Base-by-base conservation (phyloP, 2,888 invertebrate genomes). In the Ichneumon xanthorius region DNA sequence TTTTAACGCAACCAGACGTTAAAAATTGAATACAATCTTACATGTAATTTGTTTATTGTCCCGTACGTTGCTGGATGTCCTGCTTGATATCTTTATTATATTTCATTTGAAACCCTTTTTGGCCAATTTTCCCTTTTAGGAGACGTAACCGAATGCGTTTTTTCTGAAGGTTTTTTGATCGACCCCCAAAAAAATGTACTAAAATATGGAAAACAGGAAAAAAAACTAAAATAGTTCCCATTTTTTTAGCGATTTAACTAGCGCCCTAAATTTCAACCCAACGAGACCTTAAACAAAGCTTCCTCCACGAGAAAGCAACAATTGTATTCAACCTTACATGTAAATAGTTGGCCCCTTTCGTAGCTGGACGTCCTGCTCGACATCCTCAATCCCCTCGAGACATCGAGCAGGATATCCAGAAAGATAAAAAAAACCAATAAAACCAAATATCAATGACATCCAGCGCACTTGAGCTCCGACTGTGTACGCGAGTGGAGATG, bases 51-150 rank as follows among this genome's bases (percentile, higher is more conserved):
- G 7, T 55, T 55, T 55, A 55, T 19, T 55, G 0, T 22, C 22
- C 22, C 3, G 11, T 55, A 22, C 11, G 22, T 53, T 53, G 40
- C 9, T 40, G 9, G 33, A 33, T 6, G 33, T 33, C 33, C 6
- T 33, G 6, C 33, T 33, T 33, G 33, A 33, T 6, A 33, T 6
- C 33, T 6, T 33, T 6, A 33, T 33, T 82, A 80, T 86, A 84
- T 89, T 88, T 89, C 85, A 79, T 85, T 84, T 16, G n/a, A 22
- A 73, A 53, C 50, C 50, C 11, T 11, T 40, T 67, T 63, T 50
- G 76, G 53, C 7, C 33, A 11, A 37, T 40, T 55, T 67, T 76
- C 1, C 37, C 9, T 33, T 30, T 63, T 45, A 33, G 5, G 26
- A 1, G n/a, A 22, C 11, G 33, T 22, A 19, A n/a, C 37, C 30